Evolutionary conservation across 2,888 invertebrate species (phyloP), one percentile per base, ranked within the genome.

Genomic region (Andrena dorsata): DNA sequence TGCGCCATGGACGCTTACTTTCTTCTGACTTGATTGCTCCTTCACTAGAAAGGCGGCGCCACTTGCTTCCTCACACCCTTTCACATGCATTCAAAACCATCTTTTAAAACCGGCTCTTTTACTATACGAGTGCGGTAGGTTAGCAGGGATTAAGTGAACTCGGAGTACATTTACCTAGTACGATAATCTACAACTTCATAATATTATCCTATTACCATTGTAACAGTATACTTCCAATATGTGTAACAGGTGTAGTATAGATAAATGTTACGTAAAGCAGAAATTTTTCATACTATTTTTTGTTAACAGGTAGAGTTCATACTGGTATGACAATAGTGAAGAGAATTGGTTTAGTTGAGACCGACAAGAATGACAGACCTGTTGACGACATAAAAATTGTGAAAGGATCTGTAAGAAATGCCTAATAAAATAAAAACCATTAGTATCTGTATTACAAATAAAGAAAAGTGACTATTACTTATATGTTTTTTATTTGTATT

Each of bases 281-380:
- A 51, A 32, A 64, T 32, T 16, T 65, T 16, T 10, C 41, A 20
- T 51, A 63, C 13, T 20, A 2, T 10, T 58, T 64, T 49, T 41
- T 16, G 28, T 71, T 58, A 68, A 75, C 90, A 95, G 95, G 96
- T 28, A 95, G 99, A 86, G 95, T 99, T 6, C 95, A 97, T 90
- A 95, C 96, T 73, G 99, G 99, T 1, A 98, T 99, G 98, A 95
- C 96, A 86, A 98, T 98, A 49, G 97, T 99, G 0, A 98, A 98
- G 92, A 95, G 98, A 91, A 97, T 99, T 89, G 99, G 99, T 8
- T 95, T 98, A 91, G 98, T 98, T 2, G 99, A 99, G 93, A 98
- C 98, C 58, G 99, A 99, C 93, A 97, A 97, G 93, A 96, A 97
- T 94, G 99, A 99, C 94, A 95, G 97, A 87, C 99, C 99, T 0